phyloP scores from a whole-genome alignment of 2,113 vertebrate species.

The Coryphaenoides rupestris region DNA sequence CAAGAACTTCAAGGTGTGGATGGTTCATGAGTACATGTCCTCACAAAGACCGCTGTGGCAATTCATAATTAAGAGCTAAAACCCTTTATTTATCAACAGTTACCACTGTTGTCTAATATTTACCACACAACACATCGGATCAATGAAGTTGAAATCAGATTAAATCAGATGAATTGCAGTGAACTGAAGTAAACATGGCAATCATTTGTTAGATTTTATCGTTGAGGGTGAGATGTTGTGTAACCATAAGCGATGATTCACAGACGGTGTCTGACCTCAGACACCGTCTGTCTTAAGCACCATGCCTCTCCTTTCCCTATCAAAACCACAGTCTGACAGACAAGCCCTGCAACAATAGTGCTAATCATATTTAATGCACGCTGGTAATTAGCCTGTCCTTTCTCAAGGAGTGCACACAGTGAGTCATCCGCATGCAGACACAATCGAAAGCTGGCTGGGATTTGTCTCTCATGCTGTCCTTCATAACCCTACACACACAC shows the following conservation, averaged over 20 bases:
- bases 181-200: too few species aligned
- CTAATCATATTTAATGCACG: conserved; percentile 50
- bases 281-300: conserved; percentile 22
- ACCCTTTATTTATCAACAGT: too few species aligned
- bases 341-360: conserved; percentile 39
- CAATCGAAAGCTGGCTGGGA: conserved; percentile 65
- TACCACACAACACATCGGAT: too few species aligned
- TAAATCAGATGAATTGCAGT: too few species aligned
- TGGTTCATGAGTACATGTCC: too few species aligned
- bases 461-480: conserved; percentile 34
- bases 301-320: conserved; percentile 55
- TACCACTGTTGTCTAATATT: too few species aligned
- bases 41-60: too few species aligned
- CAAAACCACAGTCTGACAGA: conserved; percentile 47
- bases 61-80: too few species aligned
- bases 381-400: conserved; percentile 26
- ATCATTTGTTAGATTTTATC: background rate
- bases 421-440: conserved; percentile 60
- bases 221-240: conserved; percentile 13
- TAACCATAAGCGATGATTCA: conserved; percentile 29
- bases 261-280: conserved; percentile 7
- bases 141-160: too few species aligned
- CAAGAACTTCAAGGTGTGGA: too few species aligned
- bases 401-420: conserved; percentile 9
- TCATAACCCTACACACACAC: conserved; percentile 1